phyloP scores from a whole-genome alignment of 2,797 vertebrate genomes.

The Acestrorhynchus altus region DNA sequence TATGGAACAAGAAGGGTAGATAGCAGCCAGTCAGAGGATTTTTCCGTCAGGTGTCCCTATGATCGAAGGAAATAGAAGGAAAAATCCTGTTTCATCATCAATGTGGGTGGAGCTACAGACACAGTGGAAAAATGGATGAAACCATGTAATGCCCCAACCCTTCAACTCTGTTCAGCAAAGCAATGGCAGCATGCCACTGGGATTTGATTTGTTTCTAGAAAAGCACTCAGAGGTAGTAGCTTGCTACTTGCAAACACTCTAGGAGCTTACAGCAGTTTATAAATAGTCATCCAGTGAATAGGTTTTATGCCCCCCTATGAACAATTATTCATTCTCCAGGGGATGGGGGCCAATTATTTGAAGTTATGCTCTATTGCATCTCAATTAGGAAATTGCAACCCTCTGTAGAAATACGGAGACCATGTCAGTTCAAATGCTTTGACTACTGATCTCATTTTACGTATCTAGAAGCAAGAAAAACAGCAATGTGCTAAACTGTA shows the following conservation, averaged over 20 bases:
- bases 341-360: conserved; percentile 50
- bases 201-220: neutral
- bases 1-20: too few species aligned
- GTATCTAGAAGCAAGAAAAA: neutral
- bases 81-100: too few species aligned
- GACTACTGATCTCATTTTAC: conserved; percentile 16
- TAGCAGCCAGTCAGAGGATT: too few species aligned
- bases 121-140: too few species aligned
- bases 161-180: too few species aligned
- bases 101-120: too few species aligned
- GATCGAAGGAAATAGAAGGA: too few species aligned
- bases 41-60: too few species aligned
- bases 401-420: conserved; percentile 25
- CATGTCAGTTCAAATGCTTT: conserved; percentile 40
- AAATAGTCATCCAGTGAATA: conserved; percentile 28
- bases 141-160: too few species aligned
- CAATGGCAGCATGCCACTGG: too few species aligned
- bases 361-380: conserved; percentile 56
- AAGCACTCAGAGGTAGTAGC: neutral
- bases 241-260: conserved; percentile 17
- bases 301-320: conserved; percentile 34
- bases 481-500: conserved; percentile 2
- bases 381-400: conserved; percentile 54
- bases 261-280: neutral
- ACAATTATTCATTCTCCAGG: conserved; percentile 44